Conservation (phyloP, 30 jellyfish, hydroid and myxozoan genomes). For the Cassiopea xamachana region DNA sequence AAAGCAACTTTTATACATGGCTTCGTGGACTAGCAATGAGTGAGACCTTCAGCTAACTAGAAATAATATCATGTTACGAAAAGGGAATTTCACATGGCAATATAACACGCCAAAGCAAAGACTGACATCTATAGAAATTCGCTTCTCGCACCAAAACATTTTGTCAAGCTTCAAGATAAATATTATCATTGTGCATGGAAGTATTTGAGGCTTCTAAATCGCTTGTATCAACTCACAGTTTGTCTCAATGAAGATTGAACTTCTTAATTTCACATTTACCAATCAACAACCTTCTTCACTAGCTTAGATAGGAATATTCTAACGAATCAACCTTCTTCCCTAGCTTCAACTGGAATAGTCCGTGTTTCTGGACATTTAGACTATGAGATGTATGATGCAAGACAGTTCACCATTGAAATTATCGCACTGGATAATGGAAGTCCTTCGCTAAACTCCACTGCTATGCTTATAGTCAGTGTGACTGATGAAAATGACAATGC, state of each 20-base stretch:
- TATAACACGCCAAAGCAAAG: too few relatives aligned
- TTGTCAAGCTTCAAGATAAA: too few relatives aligned
- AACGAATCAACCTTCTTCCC: neutral
- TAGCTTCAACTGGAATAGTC: constrained; percentile 73
- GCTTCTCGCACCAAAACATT: too few relatives aligned
- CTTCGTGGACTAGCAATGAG: too few relatives aligned
- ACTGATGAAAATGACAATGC: constrained; percentile 90
- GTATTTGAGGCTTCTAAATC: too few relatives aligned
- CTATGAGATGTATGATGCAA: constrained; percentile 23
- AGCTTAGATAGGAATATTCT: neutral
- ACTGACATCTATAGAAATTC: too few relatives aligned
- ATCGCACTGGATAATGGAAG: constrained; percentile 73
- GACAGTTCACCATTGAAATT: constrained; percentile 8
- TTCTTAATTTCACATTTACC: neutral
- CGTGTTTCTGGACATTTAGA: constrained; percentile 71
- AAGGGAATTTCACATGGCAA: too few relatives aligned
- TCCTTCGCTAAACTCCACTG: constrained; percentile 52
- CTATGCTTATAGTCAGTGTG: constrained; percentile 60
- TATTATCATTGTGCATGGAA: too few relatives aligned
- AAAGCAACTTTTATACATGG: too few relatives aligned
- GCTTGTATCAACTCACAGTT: too few relatives aligned
- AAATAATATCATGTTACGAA: too few relatives aligned
- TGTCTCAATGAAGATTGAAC: neutral
- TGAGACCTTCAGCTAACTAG: too few relatives aligned
- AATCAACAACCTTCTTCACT: neutral